These are phyloP conservation scores for Ectemnius continuus DNA, from an alignment of 2,888 invertebrate genomes.

Conservation along the genomic window DNA sequence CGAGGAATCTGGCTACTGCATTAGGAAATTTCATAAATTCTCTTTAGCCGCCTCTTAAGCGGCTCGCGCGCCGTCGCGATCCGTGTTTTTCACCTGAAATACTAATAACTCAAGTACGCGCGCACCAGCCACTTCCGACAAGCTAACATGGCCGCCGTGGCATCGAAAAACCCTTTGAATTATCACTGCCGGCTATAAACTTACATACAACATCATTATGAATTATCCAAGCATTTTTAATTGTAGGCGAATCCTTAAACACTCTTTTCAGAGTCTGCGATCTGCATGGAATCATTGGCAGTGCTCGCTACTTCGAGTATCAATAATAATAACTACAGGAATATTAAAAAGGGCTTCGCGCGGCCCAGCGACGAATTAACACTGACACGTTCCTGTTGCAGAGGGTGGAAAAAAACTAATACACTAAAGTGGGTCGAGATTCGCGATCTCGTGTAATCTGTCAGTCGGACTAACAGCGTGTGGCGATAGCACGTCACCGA, in stretches of 20 bases:
- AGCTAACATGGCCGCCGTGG: conserved; percentile 11
- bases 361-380: not conserved
- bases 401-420: not conserved
- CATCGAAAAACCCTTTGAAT: no score
- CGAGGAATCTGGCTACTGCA: conserved; percentile 76
- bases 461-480: not conserved
- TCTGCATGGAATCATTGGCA: no score
- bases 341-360: not conserved
- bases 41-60: conserved; percentile 74
- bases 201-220: no score
- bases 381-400: not conserved
- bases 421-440: no score
- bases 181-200: no score
- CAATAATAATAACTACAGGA: no score
- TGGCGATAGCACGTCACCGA: not conserved
- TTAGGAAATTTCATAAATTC: conserved; percentile 78
- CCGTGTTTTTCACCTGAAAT: conserved; percentile 76
- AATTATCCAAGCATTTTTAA: no score
- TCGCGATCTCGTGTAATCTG: no score
- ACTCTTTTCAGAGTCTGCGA: no score
- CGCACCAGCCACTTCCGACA: conserved; percentile 64
- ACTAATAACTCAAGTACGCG: conserved; percentile 72
- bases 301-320: no score
- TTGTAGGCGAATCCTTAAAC: no score
- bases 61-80: conserved; percentile 65